Percentiles rank a stretch among this genome's conserved stretches.
phyloP scores from a whole-genome alignment of 1,140 invertebrate species.

The Megathymus violae region DNA sequence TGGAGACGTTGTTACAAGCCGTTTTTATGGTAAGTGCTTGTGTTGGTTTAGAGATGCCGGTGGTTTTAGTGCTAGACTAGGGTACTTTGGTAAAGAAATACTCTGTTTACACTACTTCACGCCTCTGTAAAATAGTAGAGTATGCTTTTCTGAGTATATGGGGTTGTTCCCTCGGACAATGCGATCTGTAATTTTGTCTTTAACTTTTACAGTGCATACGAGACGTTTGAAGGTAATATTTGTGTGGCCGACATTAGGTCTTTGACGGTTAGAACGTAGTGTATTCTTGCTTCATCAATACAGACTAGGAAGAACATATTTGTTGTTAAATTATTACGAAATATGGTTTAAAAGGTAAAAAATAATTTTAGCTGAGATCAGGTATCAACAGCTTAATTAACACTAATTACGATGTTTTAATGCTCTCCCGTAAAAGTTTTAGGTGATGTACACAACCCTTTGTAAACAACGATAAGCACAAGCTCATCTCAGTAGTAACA shows the following conservation, averaged over 20 bases:
- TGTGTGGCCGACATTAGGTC: neutral
- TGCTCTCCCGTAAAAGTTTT: no score
- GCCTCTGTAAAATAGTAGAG: conserved; percentile 22
- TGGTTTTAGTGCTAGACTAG: conserved; percentile 43
- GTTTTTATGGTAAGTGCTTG: conserved; percentile 66
- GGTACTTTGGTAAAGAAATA: conserved; percentile 26
- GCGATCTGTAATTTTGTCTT: neutral
- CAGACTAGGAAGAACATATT: no score
- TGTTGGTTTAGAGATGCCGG: conserved; percentile 43
- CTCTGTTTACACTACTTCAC: conserved; percentile 11
- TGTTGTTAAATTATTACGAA: no score
- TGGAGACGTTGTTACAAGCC: conserved; percentile 46
- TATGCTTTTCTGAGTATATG: conserved; percentile 17
- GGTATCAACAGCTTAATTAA: no score
- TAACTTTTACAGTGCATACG: neutral
- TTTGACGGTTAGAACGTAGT: neutral
- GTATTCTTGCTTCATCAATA: no score
- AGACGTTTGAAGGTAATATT: neutral
- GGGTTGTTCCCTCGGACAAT: conserved; percentile 1
- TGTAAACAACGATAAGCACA: no score
- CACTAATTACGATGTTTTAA: no score
- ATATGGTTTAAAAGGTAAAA: no score
- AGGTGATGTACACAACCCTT: no score
- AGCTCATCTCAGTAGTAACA: no score
- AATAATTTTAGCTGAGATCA: no score